Evolutionary conservation across 2,888 invertebrate genomes (phyloP), one percentile per base, ranked within the genome.

Genomic region (Pachliopta kotzebuea): DNA sequence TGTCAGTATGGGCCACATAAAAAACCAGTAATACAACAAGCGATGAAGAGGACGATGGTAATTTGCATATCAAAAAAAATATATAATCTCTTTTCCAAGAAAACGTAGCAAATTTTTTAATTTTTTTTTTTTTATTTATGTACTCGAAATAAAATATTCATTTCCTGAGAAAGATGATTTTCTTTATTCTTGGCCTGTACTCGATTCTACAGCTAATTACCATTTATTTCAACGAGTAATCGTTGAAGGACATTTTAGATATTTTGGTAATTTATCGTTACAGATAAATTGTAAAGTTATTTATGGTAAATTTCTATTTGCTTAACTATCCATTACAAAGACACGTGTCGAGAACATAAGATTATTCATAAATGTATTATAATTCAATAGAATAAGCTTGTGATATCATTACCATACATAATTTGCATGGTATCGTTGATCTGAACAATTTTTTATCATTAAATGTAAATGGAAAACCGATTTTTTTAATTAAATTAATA

Each of bases 321-420:
- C 37, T 52, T 52, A 52, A 21, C 50, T 21, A 11, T 52, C 0
- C 21, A 21, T 21, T 20, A 21, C 50, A 9, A n/a, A 23, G 50
- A 20, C 50, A 8, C 50, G 21, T 21, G 21, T 52, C 21, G 21
- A 52, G 21, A 6, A 23, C 50, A 14, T 21, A 23, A 52, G 20
- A 45, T 45, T 45, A 45, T n/a, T n/a, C n/a, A 45, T 45, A 45
- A n/a, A 45, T n/a, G 18, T 45, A 45, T 45, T 45, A 45, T 45
- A 45, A 45, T 45, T n/a, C 45, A 45, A 45, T n/a, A n/a, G 45
- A 45, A n/a, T n/a, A 45, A 45, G 45, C n/a, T 23, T 14, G 31
- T 21, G 11, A 60, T 53, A 26, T 52, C 26, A 37, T 60, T 60
- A 42, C 9, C 52, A 54, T 42, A 53, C n/a, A 17, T 21, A 9